A percentile compares a stretch with the other conserved stretches of the same genome.
These are phyloP conservation scores for Andrena bicolor DNA, from an alignment of 2,888 invertebrate genomes.

Conservation along the genomic window DNA sequence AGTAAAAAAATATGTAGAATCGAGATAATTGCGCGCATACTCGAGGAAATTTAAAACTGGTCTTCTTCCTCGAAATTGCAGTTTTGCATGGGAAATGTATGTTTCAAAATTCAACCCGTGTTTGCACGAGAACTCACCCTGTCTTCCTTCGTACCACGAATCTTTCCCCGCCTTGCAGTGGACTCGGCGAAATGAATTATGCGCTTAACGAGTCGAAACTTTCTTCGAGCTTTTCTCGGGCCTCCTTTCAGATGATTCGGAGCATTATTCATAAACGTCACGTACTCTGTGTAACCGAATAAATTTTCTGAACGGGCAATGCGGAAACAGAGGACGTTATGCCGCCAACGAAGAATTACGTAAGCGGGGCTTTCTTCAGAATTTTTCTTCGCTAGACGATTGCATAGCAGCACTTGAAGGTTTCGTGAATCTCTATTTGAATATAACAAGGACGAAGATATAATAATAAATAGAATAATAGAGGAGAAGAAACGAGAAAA, in stretches of 20 bases:
- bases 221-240: conserved; percentile 38
- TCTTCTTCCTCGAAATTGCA: too few relatives aligned
- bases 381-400: conserved; percentile 14
- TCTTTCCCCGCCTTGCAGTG: too few relatives aligned
- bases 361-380: conserved; percentile 41
- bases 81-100: too few relatives aligned
- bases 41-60: too few relatives aligned
- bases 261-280: conserved; percentile 54
- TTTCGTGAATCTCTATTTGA: neutral
- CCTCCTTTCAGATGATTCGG: conserved; percentile 31
- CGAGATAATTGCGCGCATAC: too few relatives aligned
- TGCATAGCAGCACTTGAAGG: conserved; percentile 12
- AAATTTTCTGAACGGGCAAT: conserved; percentile 50
- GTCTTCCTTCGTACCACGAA: too few relatives aligned
- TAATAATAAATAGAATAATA: too few relatives aligned
- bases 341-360: conserved; percentile 31
- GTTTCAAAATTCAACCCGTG: too few relatives aligned
- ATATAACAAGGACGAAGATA: neutral
- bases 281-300: conserved; percentile 57
- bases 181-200: conserved; percentile 25
- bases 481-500: too few relatives aligned
- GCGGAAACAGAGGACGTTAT: conserved; percentile 49
- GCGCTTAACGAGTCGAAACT: conserved; percentile 39
- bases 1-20: too few relatives aligned
- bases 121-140: too few relatives aligned